These are phyloP conservation scores for Oreochromis spilurus DNA, from an alignment of 2,113 vertebrate genomes.

Conservation along the genomic window DNA sequence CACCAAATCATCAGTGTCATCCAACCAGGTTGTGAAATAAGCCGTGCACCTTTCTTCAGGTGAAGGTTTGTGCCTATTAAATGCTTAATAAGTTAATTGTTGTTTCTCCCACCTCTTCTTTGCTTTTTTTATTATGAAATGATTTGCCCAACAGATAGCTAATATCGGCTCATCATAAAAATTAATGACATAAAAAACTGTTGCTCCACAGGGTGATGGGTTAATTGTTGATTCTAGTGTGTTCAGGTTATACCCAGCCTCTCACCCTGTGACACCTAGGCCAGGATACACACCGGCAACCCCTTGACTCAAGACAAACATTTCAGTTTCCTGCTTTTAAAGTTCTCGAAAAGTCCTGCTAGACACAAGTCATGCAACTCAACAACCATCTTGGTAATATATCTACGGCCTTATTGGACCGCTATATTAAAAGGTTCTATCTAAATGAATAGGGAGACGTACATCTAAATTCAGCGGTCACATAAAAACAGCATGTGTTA, in stretches of 20 bases:
- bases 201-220: neutral
- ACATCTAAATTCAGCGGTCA: accelerated
- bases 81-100: neutral
- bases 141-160: neutral
- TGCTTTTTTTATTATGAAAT: neutral
- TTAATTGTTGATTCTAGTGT: neutral
- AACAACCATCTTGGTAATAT: neutral
- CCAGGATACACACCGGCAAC: neutral
- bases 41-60: neutral
- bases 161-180: neutral
- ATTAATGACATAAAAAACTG: neutral
- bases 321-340: neutral
- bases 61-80: neutral
- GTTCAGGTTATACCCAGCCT: neutral
- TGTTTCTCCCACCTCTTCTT: neutral
- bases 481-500: neutral
- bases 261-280: neutral
- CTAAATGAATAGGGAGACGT: neutral
- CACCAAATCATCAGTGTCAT: neutral
- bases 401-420: neutral
- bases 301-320: neutral
- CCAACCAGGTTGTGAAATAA: neutral
- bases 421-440: neutral
- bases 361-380: neutral
- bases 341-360: neutral